Evolutionary conservation across 2,888 invertebrate species (phyloP).

Genomic region (Oligia latruncula): DNA sequence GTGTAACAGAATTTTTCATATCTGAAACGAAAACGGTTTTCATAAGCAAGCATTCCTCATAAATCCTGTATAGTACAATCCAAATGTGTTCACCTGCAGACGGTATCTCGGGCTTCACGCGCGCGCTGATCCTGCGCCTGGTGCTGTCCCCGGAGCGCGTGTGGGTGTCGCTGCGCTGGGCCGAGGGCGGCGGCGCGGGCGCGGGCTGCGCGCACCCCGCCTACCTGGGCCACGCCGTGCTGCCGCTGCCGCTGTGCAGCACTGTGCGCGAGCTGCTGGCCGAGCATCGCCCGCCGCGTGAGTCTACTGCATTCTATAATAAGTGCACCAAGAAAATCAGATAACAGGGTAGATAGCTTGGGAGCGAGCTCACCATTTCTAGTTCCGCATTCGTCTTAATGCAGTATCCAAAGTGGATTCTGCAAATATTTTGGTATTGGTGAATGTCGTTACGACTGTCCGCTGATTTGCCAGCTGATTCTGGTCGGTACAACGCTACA

Average conservation of each 20-base stretch:
- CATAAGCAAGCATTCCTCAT: neutral
- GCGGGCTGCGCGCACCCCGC: slow-evolving; percentile 89
- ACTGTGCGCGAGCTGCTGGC: slow-evolving; percentile 93
- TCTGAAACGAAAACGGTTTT: neutral
- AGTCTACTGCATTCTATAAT: slow-evolving; percentile 48
- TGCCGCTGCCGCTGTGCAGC: slow-evolving; percentile 94
- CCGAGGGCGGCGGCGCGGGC: slow-evolving; percentile 88
- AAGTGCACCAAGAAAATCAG: neutral
- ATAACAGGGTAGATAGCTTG: too few species aligned
- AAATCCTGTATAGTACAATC: slow-evolving; percentile 58
- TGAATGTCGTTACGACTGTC: neutral
- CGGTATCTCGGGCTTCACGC: slow-evolving; percentile 96
- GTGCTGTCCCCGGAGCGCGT: slow-evolving; percentile 96
- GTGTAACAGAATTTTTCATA: neutral
- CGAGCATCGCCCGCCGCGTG: slow-evolving; percentile 85
- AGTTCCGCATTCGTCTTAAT: neutral
- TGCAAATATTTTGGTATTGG: neutral
- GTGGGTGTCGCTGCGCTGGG: slow-evolving; percentile 92
- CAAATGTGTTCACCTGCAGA: slow-evolving; percentile 45
- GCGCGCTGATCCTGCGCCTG: slow-evolving; percentile 95
- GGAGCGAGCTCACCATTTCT: neutral
- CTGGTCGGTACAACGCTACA: neutral
- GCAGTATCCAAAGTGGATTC: neutral
- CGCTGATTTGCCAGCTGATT: neutral
- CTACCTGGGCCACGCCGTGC: slow-evolving; percentile 92